Evolutionary conservation across 2,113 vertebrate genomes (phyloP), one percentile per base, ranked within the genome.

Genomic region (Hymenochirus boettgeri): DNA sequence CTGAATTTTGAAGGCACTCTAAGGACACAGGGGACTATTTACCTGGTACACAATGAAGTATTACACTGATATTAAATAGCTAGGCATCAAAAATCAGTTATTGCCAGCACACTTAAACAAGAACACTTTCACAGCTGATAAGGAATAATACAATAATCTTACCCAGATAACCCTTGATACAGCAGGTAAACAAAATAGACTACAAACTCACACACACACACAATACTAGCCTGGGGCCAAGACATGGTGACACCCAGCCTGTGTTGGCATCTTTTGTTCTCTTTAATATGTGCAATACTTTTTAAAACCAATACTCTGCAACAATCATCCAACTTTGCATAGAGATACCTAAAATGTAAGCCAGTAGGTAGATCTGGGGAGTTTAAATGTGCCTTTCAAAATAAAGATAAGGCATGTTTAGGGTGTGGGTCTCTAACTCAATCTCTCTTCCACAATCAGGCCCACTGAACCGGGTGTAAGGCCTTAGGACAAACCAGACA

Each of bases 1-100:
- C 89, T 92, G 89, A 91, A 84, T 90, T 86, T 88, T 88, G 91
- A 98, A 99, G 95, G 94, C 96, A 99, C 95, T 85, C 85, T 35
- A 83, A 26, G 74, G 87, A 96, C 88, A 85, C 87, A 76, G 85
- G 86, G 85, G 85, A 78, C 83, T 87, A 82, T 77, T 78, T 74
- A 78, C 80, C 85, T 76, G 77, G 79, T 82, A 86, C 91, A 71
- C 85, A 77, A 81, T 82, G 77, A 81, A 86, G 87, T 91, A 87
- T 85, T 84, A 85, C 82, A 82, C 78, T 65, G 70, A 74, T 75
- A 80, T 88, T 85, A 86, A 82, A 85, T 83, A 88, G 85, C 88
- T 81, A 79, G 17, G 88, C 82, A 79, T 82, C 83, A 86, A 85
- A 67, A 88, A 84, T 85, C 81, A 80, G 82, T 75, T 81, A 89